Base-by-base conservation (phyloP, 1,140 invertebrate genomes). In the Lordiphosa mommai region DNA sequence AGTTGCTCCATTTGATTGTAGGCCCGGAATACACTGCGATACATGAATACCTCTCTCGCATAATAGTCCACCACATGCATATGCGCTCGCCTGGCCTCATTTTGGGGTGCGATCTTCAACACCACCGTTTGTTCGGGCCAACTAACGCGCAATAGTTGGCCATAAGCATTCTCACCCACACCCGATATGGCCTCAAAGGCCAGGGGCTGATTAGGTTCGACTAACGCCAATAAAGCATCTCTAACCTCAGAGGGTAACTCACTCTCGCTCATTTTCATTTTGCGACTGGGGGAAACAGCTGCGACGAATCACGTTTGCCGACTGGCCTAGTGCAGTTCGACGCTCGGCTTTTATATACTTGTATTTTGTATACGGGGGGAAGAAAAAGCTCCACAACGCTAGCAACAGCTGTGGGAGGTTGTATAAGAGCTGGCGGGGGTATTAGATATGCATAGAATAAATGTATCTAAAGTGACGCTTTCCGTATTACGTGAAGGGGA, bases 121-220 rank as follows among this genome's bases (percentile, higher is more conserved):
- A 84, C 60, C 13, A 67, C 33, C 0, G 8, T 4, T 1, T 37
- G 3, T 2, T 43, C 36, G n/a, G 40, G 67, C 60, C 56, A 59
- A 51, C 44, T 59, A 5, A 60, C 56, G 12, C 69, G 64, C 4
- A 80, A 33, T 30, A 84, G 64, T 34, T 72, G 63, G 3, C 77
- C 77, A 32, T 72, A 84, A 6, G 68, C 66, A 36, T 84, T 84
- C 50, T 84, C 77, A 40, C 77, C 77, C 8, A 65, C 58, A 12
- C 77, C 77, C 1, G 57, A 61, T 10, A 74, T 60, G 0, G 74
- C 55, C 38, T 66, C 51, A 12, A 44, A 7, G 9, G 36, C 43
- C 6, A 66, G 20, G 12, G 63, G 61, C 6, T 32, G 23, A 13
- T 57, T n/a, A n/a, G 1, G 1, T 50, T 36, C 66, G 17, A 66